A percentile compares a stretch with the other conserved stretches of the same genome.
These are phyloP conservation scores for Enteromius fasciolatus DNA, from an alignment of 2,797 vertebrate species.

Conservation along the genomic window DNA sequence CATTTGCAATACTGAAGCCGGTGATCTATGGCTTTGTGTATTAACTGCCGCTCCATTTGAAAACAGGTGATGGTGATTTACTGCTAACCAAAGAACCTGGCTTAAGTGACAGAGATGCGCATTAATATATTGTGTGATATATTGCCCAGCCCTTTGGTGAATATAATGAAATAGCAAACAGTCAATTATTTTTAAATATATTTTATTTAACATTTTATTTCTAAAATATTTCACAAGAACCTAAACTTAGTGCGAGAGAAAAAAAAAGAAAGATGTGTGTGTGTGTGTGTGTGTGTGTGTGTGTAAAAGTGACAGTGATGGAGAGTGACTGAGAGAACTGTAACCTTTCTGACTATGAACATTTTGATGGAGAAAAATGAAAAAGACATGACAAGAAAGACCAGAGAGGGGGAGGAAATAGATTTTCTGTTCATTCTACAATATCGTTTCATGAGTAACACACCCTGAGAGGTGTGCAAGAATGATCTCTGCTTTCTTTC, in stretches of 20 bases:
- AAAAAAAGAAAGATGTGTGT: neutral
- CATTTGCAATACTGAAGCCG: no score
- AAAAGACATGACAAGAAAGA: neutral
- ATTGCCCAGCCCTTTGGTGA: neutral
- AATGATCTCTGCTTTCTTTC: neutral
- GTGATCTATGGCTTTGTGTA: no score
- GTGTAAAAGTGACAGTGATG: slow-evolving; percentile 17
- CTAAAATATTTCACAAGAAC: neutral
- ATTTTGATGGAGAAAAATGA: slow-evolving; percentile 24
- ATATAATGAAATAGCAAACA: neutral
- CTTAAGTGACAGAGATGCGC: no score
- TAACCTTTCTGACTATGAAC: slow-evolving; percentile 6
- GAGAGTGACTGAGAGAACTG: slow-evolving; percentile 5
- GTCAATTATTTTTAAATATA: neutral
- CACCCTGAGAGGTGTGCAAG: neutral
- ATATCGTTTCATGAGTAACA: neutral
- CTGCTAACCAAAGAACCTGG: no score
- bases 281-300: no score
- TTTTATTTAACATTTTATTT: neutral
- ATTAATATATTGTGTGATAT: no score
- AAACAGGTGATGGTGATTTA: no score
- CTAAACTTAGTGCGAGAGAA: neutral
- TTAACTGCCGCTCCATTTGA: no score
- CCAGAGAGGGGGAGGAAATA: neutral
- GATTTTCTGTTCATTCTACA: slow-evolving; percentile 25